Evolutionary conservation across 1,140 invertebrate genomes (phyloP), one percentile per base, ranked within the genome.

Genomic region (Diachasmimorpha longicaudata): DNA sequence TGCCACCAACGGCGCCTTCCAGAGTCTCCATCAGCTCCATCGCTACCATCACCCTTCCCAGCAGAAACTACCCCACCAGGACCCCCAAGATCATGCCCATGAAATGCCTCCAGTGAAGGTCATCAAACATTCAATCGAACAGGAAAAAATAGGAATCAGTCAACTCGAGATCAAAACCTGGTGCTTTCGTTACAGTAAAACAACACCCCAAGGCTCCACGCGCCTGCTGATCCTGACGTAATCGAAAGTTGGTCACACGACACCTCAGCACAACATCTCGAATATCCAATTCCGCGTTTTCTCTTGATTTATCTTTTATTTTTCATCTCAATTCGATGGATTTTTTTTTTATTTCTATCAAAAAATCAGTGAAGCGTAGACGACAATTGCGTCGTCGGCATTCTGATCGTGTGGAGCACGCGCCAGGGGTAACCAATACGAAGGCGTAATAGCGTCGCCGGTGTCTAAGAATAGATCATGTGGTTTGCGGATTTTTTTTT

Each of bases 361-460:
- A 63, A 63, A 63, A 23, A 31, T 31, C 72, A 74, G 14, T 67
- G 37, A 46, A 74, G 72, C 58, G 39, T 0, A 74, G 58, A 74
- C 55, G 63, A 74, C 58, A 74, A 74, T 74, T 74, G 72, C 72
- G 72, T 63, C 55, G 72, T 42, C 58, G 72, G 63, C 39, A 74
- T 74, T 74, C 58, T 68, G 36, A 68, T n/a, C 21, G 46, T 11
- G 23, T 25, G 25, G 31, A 58, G 55, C 72, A 63, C 72, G 72
- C 72, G 55, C 36, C 58, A 36, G 46, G 48, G 48, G 48, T 72
- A 74, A 66, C 72, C 39, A 74, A 74, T 74, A 58, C 42, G 16
- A 71, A 76, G 48, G 74, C 78, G 80, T 77, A 77, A 70, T 77
- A 75, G 75, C 75, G 71, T 78, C 75, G 48, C 31, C 70, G 70